Percentiles rank a stretch among this genome's conserved stretches.
phyloP scores from a whole-genome alignment of 2,113 vertebrate genomes.

The Scopus umbretta region DNA sequence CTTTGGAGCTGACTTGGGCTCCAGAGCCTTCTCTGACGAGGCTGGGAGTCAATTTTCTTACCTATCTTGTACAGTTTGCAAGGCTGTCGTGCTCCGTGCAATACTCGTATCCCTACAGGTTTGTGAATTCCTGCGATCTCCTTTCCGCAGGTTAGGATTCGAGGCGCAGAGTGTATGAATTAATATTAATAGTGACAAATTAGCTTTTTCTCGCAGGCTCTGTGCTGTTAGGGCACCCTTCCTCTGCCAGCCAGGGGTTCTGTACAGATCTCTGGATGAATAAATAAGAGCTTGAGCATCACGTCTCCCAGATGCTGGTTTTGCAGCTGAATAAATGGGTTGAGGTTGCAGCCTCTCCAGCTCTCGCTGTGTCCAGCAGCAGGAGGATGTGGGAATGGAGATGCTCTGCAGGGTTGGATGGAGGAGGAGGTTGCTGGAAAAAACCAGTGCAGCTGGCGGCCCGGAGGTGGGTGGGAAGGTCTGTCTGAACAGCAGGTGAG shows the following conservation, averaged over 20 bases:
- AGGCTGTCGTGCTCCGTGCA: not conserved
- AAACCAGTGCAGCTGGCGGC: not conserved
- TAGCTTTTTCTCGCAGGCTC: not conserved
- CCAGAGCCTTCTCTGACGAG: not conserved
- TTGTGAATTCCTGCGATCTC: not conserved
- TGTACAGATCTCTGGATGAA: not conserved
- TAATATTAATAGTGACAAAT: not conserved
- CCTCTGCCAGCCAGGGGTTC: not conserved
- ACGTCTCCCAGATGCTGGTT: not conserved
- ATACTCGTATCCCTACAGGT: not conserved
- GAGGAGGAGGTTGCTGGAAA: not conserved
- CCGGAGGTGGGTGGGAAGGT: not conserved
- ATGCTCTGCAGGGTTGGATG: not conserved
- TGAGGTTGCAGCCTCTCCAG: not conserved
- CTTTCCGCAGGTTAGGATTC: not conserved
- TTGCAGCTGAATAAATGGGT: not conserved
- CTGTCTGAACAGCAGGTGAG: conserved; percentile 26
- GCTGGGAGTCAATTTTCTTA: not conserved
- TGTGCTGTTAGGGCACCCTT: not conserved
- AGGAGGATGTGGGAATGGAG: not conserved
- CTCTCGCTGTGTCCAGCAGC: not conserved
- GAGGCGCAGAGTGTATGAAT: not conserved
- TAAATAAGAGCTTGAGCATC: not conserved
- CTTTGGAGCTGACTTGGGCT: not conserved
- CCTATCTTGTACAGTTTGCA: fast-evolving